Evolutionary conservation across 1,140 invertebrate genomes (phyloP), one percentile per base, ranked within the genome.

Genomic region (Carposina sasakii): DNA sequence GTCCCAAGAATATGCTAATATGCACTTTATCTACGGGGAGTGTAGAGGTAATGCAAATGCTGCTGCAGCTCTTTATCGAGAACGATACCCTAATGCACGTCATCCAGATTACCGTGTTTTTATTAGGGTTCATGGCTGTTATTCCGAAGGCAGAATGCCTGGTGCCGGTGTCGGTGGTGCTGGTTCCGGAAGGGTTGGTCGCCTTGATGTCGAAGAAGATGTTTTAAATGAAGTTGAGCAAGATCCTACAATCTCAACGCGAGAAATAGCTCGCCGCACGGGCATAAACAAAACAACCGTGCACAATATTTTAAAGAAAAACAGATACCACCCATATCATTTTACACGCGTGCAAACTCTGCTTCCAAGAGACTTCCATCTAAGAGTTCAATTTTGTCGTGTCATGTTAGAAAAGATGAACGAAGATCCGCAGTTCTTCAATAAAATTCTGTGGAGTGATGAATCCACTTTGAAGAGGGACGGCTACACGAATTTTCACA

Each of bases 261-360:
- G 36, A 48, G 22, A 12, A 0, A 48, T 48, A 19, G 36, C 39
- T 21, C 8, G 23, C 9, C 4, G 20, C n/a, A 40, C 36, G 5
- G 36, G 46, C 1, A 28, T 48, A 26, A 2, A 34, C 3, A 48
- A 48, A 37, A 19, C 34, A 3, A 15, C 46, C 2, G 46, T 17
- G n/a, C 22, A 48, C 3, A n/a, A 36, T 15, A 15, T 48, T 20
- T n/a, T 40, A 2, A 39, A 31, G 15, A 22, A 23, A 3, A 2
- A 39, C 19, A 22, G 31, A 13, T 48, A 48, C 15, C 36, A 48
- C 12, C 34, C 46, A 8, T 48, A 48, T 26, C 46, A 48, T 12
- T 20, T 48, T n/a, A 34, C 28, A 40, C 21, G 46, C 0, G 46
- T 48, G 21, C 46, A 48, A 30, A 31, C 22, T 8, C 19, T 48